Base-by-base conservation (phyloP, 2,797 vertebrate genomes). In the Steatocranus sp. region DNA sequence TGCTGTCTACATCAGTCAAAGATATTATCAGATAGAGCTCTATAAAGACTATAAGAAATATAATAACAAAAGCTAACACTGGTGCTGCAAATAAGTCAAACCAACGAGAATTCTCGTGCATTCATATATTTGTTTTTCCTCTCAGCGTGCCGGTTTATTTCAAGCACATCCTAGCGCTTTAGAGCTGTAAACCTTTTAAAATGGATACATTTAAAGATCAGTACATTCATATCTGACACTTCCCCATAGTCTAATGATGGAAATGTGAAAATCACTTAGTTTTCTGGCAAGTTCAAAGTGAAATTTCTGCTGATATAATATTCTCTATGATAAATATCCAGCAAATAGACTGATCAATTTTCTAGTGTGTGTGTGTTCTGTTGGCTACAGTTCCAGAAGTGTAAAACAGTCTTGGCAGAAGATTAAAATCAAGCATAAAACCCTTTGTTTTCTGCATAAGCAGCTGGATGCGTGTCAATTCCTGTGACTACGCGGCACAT, bases 181-280 rank as follows among this genome's bases (percentile, higher is more conserved):
- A 48, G 68, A 12, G 41, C 41, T 73, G 10, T 30, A 73, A 30
- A 48, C 5, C 25, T 30, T 30, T 30, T 73, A 1, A 73, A 73
- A 73, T 73, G 10, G 68, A 73, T 48, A 48, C 43, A 73, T 73
- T 48, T 48, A 73, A 73, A 48, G 25, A 73, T 48, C 68, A 30
- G 25, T n/a, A n/a, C 25, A 73, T 48, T 73, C 3, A 32, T 18
- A 48, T n/a, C 43, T 14, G 25, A 73, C 0, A 48, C 25, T 73
- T 73, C 25, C 11, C 43, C 25, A 18, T n/a, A 48, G 23, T 17
- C 17, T 30, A 48, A 73, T 73, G 68, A 48, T 32, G 68, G 43
- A 48, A 48, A 73, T 49, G 43, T 32, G 68, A 48, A 73, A 73
- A 73, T 30, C 68, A 48, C 43, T 73, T 49, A 0, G 7, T 11